These are phyloP conservation scores for Melipona bicolor DNA, from an alignment of 2,888 invertebrate genomes.

Conservation along the genomic window DNA sequence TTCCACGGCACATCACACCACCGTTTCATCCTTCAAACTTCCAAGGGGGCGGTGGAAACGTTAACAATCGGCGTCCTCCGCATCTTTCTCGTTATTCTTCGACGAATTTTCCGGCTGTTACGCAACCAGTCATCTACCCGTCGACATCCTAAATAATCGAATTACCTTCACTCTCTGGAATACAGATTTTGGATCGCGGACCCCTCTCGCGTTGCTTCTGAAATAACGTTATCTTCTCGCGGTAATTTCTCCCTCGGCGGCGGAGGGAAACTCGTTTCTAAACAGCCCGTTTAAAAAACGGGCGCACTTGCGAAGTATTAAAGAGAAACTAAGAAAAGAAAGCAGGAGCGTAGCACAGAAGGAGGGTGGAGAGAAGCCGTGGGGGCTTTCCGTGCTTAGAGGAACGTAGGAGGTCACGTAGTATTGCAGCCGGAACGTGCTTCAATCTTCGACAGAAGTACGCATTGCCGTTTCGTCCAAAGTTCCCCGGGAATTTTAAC, in stretches of 20 bases:
- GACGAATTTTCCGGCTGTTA: neutral
- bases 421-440: constrained; percentile 64
- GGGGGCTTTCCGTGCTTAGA: constrained; percentile 28
- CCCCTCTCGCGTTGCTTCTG: too few relatives aligned
- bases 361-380: neutral
- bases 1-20: constrained; percentile 26
- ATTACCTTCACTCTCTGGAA: too few relatives aligned
- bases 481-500: constrained; percentile 47
- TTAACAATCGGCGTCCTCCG: constrained; percentile 39
- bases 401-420: constrained; percentile 55
- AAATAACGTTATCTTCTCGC: neutral
- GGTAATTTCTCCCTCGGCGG: neutral
- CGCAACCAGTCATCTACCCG: too few relatives aligned
- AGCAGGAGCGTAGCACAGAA: neutral
- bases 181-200: too few relatives aligned
- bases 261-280: neutral
- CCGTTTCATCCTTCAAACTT: constrained; percentile 49
- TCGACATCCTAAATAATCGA: too few relatives aligned
- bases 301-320: neutral
- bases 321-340: neutral
- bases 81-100: constrained; percentile 8
- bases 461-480: constrained; percentile 43
- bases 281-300: neutral
- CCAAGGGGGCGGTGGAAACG: neutral
- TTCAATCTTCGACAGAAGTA: constrained; percentile 59